Percentiles rank a stretch among this genome's conserved stretches.
Conservation (phyloP, 2,888 invertebrate genomes). For the Geophilus truncorum region DNA sequence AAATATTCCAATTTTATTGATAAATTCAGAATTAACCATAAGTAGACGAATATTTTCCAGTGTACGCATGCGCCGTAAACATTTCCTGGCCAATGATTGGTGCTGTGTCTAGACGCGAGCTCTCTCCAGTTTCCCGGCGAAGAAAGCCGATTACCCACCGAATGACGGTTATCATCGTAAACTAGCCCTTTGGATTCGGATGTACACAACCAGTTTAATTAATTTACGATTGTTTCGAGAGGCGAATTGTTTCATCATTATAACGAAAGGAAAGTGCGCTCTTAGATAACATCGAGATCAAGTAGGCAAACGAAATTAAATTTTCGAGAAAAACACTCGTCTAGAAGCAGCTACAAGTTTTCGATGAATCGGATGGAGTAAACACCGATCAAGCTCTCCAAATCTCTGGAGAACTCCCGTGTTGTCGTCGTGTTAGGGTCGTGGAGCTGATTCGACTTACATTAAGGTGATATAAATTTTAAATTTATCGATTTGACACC, state of each 20-base stretch:
- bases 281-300: not conserved
- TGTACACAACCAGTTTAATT: not conserved
- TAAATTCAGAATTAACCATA: not conserved
- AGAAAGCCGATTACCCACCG: not conserved
- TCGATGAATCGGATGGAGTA: not conserved
- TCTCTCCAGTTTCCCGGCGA: not conserved
- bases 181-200: not conserved
- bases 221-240: not conserved
- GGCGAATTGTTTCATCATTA: not conserved
- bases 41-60: no score
- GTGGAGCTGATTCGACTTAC: not conserved
- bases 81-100: not conserved
- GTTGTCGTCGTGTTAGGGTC: not conserved
- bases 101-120: not conserved
- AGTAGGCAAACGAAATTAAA: no score
- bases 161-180: not conserved
- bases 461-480: not conserved
- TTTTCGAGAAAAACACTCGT: not conserved
- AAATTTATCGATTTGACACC: not conserved
- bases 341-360: not conserved
- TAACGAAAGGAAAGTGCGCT: not conserved
- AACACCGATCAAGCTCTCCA: not conserved
- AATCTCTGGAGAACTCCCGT: not conserved
- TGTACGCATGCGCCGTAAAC: no score
- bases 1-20: not conserved